Conservation (phyloP, 2,888 invertebrate species). For the Tetragnatha montana region DNA sequence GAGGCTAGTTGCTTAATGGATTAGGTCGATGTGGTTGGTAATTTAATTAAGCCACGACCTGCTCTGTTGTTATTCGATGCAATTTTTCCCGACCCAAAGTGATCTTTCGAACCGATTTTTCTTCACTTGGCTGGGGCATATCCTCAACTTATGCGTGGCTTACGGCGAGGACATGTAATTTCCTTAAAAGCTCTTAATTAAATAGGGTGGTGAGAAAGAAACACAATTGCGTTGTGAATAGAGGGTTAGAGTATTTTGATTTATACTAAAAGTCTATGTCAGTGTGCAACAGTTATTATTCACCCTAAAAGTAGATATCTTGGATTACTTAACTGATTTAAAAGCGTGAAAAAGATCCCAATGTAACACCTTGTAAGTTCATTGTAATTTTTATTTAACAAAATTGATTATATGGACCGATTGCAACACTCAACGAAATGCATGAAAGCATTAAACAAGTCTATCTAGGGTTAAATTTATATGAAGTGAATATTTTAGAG, state of each 20-base stretch:
- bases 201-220: not conserved
- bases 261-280: no score
- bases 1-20: constrained; percentile 44
- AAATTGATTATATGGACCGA: no score
- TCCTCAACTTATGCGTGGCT: not conserved
- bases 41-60: constrained; percentile 46
- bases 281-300: no score
- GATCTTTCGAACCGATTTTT: not conserved
- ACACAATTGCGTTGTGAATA: not conserved
- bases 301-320: no score
- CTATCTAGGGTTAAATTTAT: no score
- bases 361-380: no score
- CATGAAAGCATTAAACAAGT: no score
- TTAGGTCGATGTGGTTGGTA: constrained; percentile 38
- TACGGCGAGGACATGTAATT: not conserved
- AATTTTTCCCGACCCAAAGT: constrained; percentile 6
- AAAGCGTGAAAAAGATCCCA: no score
- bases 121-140: not conserved
- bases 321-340: no score
- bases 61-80: constrained; percentile 28
- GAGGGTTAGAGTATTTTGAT: not conserved
- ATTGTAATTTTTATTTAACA: no score
- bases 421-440: no score
- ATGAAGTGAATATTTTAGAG: no score
- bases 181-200: not conserved